phyloP scores from a whole-genome alignment of 2,797 vertebrate genomes.

The Kryptopterus vitreolus region DNA sequence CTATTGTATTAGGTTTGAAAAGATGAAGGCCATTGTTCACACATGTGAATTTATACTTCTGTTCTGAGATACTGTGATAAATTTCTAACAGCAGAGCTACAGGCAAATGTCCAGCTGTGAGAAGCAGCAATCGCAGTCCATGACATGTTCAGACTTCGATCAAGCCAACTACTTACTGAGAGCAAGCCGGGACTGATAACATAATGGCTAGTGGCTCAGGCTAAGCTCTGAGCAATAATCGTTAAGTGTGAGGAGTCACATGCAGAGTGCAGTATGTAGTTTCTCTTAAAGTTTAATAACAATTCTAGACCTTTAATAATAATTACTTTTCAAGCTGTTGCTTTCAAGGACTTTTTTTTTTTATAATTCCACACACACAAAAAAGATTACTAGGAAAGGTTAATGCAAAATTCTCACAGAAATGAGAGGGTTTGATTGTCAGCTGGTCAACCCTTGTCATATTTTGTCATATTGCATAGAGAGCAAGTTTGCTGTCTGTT shows the following conservation, averaged over 20 bases:
- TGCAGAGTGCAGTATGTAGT: not conserved
- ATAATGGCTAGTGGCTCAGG: slow-evolving; percentile 46
- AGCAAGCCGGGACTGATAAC: slow-evolving; percentile 59
- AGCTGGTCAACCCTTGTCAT: not conserved
- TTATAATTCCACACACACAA: not conserved
- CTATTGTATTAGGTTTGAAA: slow-evolving; percentile 15
- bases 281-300: not conserved
- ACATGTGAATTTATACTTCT: not conserved
- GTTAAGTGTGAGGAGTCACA: not conserved
- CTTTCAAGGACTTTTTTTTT: not conserved
- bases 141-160: slow-evolving; percentile 60
- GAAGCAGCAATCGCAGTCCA: slow-evolving; percentile 57
- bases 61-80: slow-evolving; percentile 6
- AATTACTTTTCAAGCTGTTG: not conserved
- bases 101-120: slow-evolving; percentile 16
- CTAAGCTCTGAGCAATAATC: not conserved
- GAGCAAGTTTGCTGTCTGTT: not conserved
- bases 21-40: slow-evolving; percentile 12
- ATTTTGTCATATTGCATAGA: not conserved
- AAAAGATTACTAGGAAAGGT: not conserved
- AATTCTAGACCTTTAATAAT: not conserved
- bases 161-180: slow-evolving; percentile 66
- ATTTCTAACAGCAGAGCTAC: slow-evolving; percentile 15
- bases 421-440: not conserved
- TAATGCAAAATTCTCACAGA: not conserved